These are phyloP conservation scores for Pomacea canaliculata DNA, from an alignment of 2,888 invertebrate genomes.

Conservation along the genomic window DNA sequence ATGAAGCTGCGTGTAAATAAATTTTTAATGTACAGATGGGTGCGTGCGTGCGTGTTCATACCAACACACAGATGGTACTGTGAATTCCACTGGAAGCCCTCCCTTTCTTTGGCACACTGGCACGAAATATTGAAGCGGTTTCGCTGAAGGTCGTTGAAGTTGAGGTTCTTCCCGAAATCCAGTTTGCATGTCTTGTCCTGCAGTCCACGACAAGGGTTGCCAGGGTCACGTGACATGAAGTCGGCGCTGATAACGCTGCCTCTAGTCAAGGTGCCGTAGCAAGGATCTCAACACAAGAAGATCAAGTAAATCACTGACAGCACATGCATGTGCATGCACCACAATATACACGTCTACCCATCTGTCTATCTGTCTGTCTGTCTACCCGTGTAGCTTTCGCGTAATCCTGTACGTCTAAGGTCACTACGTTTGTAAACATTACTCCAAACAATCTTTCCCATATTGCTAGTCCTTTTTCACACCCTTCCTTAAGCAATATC, in stretches of 20 bases:
- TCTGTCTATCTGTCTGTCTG: too few relatives aligned
- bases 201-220: constrained; percentile 49
- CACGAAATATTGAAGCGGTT: constrained; percentile 59
- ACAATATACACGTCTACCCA: too few relatives aligned
- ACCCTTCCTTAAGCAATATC: too few relatives aligned
- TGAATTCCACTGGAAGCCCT: constrained; percentile 51
- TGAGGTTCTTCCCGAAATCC: constrained; percentile 38
- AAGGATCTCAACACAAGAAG: constrained; percentile 40
- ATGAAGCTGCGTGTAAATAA: background rate
- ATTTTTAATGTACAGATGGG: background rate
- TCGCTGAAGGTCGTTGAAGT: constrained; percentile 51
- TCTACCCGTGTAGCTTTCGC: too few relatives aligned
- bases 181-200: constrained; percentile 32
- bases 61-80: constrained; percentile 47
- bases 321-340: too few relatives aligned
- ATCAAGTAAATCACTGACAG: too few relatives aligned
- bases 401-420: too few relatives aligned
- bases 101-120: constrained; percentile 40
- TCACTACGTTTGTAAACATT: too few relatives aligned
- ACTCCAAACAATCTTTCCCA: too few relatives aligned
- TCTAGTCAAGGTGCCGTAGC: constrained; percentile 44
- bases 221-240: constrained; percentile 27
- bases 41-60: background rate
- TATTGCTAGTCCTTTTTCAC: too few relatives aligned
- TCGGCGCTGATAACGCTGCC: constrained; percentile 32